These are phyloP conservation scores for Callosobruchus maculatus DNA, from an alignment of 2,888 invertebrate genomes.

Conservation along the genomic window DNA sequence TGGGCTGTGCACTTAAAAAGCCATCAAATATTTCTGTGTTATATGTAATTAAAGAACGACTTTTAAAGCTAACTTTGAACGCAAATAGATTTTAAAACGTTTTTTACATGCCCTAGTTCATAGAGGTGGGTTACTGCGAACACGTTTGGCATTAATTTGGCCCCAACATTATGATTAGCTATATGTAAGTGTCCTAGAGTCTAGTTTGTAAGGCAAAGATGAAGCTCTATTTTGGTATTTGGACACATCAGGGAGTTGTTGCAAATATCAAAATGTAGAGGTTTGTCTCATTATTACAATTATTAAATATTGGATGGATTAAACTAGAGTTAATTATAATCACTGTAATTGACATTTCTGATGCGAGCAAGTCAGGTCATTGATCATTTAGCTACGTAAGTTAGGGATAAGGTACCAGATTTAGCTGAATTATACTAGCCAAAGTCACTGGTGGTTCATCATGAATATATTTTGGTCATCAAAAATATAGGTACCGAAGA, in stretches of 20 bases:
- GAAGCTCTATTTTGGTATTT: background rate
- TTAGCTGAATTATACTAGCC: background rate
- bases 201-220: background rate
- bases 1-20: conserved; percentile 16
- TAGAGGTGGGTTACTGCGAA: conserved; percentile 10
- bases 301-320: background rate
- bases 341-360: background rate
- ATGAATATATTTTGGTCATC: background rate
- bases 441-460: background rate
- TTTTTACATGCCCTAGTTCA: background rate
- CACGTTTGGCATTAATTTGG: conserved; percentile 11
- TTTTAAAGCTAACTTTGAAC: background rate
- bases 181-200: background rate
- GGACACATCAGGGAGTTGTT: background rate
- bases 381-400: background rate
- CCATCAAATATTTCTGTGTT: conserved; percentile 21
- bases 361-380: background rate
- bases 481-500: background rate
- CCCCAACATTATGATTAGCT: background rate
- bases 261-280: background rate
- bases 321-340: background rate
- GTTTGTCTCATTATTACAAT: background rate
- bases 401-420: background rate
- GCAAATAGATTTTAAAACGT: background rate
- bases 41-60: conserved; percentile 2